Base-by-base conservation (phyloP, 2,797 vertebrate genomes). In the Atherinosoma microstoma region DNA sequence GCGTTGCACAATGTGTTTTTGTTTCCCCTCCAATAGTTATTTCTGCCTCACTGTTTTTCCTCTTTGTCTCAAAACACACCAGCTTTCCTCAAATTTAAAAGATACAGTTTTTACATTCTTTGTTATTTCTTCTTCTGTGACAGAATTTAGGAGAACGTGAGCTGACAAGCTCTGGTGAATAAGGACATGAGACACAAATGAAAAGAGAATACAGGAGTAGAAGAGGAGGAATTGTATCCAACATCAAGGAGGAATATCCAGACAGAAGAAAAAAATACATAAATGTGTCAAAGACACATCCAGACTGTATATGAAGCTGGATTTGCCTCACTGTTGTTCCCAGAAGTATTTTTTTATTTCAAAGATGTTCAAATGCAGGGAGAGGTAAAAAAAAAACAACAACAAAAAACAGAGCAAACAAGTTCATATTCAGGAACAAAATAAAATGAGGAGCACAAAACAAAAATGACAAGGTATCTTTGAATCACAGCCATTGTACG, bases 401-500 rank as follows among this genome's bases (percentile, higher is more conserved):
- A 32, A 32, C 30, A 32, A 75, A 35, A 45, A 20, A 68, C 27
- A 66, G 38, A 30, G 18, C 32, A 68, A 60, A 75, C 40, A 58
- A 36, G 62, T 67, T 76, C 42, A 18, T 68, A 68, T 56, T 53
- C 49, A 34, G 63, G 38, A 64, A 6, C 30, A 35, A 35, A 64
- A 5, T 24, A 36, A 61, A 56, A 64, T 18, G 51, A 22, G 40
- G 60, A 69, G 60, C 58, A 49, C 58, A 83, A 75, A 76, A 83
- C 66, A 84, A 82, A 82, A 73, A 81, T 81, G 80, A 86, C 84
- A 84, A 78, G 62, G 38, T 78, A 59, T 68, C 67, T 85, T 47
- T 71, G 67, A 76, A 83, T 86, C 79, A 75, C 58, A 6, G 22
- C 38, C 20, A 56, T 22, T 81, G 58, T 57, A 18, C 3, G 29